Evolutionary conservation across 2,888 invertebrate species (phyloP), one percentile per base, ranked within the genome.

Genomic region (Lamellibrachia satsuma): DNA sequence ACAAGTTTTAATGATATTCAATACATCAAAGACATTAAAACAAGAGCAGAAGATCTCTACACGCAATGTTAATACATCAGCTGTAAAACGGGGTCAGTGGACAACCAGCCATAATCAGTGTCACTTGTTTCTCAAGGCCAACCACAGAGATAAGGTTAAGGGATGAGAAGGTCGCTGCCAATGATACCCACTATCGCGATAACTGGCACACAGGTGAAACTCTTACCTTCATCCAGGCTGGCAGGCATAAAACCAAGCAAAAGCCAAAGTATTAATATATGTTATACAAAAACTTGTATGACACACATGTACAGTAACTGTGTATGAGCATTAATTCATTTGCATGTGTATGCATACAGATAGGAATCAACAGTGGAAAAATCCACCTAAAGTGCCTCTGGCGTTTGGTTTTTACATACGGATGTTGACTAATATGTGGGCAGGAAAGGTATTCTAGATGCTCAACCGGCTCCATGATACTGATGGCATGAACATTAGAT

Each of bases 301-400:
- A 75, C 22, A 15, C 22, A 75, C 75, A 75, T 75, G 75, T 22
- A 11, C 6, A 22, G 75, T 75, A 75, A 75, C 22, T 75, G 75
- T 75, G 75, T 75, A 15, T 22, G 75, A 15, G 22, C 22, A 75
- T 75, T 6, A 75, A 75, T 22, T 75, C 22, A 75, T 75, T 75
- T 75, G 75, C 75, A 75, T 75, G 75, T 75, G 75, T 75, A 75
- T 75, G 75, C 75, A 75, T 22, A 75, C 75, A 75, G 75, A 75
- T 75, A 75, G 75, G 22, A 22, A 75, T 75, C 75, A 22, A 75
- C 1, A n/a, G 75, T 75, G 22, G 75, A 75, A 22, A 75, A 75
- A 15, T 75, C 75, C 75, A n/a, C 22, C 75, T 75, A 75, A 75
- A 75, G 6, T 75, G 75, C 75, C 75, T 75, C n/a, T 22, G 75